A percentile compares a stretch with the other conserved stretches of the same genome.
Evolutionary conservation across 1,140 invertebrate genomes (phyloP).

Genomic region (Armadillidium nasatum): DNA sequence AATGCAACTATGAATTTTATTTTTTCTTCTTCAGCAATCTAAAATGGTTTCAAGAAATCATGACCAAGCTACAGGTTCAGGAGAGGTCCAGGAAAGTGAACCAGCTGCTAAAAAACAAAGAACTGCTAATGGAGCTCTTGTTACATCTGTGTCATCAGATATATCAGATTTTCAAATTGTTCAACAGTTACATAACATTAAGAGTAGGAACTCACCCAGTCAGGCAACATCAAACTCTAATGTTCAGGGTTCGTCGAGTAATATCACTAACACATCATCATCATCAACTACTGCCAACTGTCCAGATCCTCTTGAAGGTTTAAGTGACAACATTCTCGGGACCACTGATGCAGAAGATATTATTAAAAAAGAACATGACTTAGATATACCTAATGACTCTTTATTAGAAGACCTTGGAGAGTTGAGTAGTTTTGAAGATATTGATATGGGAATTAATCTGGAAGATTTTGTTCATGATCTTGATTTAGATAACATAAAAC

Average conservation of each 20-base stretch:
- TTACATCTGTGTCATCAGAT: conserved; percentile 25
- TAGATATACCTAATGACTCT: conserved; percentile 19
- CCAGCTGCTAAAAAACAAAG: conserved; percentile 39
- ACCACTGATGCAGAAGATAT: conserved; percentile 29
- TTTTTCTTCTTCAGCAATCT: conserved; percentile 33
- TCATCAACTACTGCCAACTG: background rate
- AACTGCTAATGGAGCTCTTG: conserved; percentile 30
- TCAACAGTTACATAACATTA: conserved; percentile 36
- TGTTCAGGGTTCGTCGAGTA: background rate
- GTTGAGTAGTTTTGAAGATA: conserved; percentile 35
- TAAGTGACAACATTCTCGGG: background rate
- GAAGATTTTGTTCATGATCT: conserved; percentile 39
- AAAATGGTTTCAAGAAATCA: conserved; percentile 38
- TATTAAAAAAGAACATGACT: conserved; percentile 33
- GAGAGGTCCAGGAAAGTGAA: conserved; percentile 38
- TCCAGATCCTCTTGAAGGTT: background rate
- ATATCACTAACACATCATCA: conserved; percentile 18
- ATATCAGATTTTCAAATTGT: conserved; percentile 38
- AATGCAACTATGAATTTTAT: too few species aligned
- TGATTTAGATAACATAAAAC: conserved; percentile 41
- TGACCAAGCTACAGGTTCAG: conserved; percentile 40
- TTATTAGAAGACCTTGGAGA: conserved; percentile 35
- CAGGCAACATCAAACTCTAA: conserved; percentile 5
- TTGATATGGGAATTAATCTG: conserved; percentile 40
- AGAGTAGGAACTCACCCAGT: conserved; percentile 36